A percentile compares a stretch with the other conserved stretches of the same genome.
Evolutionary conservation across 2,113 vertebrate genomes (phyloP).

Genomic region (Martes martes): DNA sequence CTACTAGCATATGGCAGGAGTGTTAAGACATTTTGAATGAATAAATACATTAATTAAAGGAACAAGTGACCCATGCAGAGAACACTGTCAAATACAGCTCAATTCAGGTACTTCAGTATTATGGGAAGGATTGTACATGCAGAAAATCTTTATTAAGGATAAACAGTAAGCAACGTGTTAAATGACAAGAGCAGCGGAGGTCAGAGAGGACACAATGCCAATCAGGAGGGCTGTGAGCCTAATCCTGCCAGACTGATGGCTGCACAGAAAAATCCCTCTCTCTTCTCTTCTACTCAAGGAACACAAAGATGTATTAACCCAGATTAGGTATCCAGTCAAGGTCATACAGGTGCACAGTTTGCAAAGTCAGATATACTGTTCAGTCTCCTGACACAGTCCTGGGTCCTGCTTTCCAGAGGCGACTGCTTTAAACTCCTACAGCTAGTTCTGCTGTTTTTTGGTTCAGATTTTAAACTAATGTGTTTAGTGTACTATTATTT

Average conservation of each 20-base stretch:
- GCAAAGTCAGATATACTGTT: background rate
- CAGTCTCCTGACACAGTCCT: background rate
- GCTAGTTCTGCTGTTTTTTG: background rate
- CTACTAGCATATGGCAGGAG: background rate
- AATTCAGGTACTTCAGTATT: background rate
- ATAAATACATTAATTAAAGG: background rate
- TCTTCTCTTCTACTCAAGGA: background rate
- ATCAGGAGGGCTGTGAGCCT: background rate
- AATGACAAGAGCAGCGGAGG: background rate
- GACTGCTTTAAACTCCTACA: background rate
- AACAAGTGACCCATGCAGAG: background rate
- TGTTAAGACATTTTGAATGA: background rate
- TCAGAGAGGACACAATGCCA: background rate
- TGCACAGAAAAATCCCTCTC: background rate
- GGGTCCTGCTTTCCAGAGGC: background rate
- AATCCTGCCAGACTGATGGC: background rate
- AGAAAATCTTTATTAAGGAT: background rate
- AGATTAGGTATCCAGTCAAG: background rate
- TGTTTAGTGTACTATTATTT: background rate
- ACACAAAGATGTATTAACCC: background rate
- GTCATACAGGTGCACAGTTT: background rate
- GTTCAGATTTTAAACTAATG: background rate
- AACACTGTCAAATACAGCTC: background rate
- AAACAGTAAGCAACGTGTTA: background rate
- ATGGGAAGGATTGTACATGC: background rate